Conservation (phyloP, 2,888 invertebrate species). For the Lasius fuliginosus region DNA sequence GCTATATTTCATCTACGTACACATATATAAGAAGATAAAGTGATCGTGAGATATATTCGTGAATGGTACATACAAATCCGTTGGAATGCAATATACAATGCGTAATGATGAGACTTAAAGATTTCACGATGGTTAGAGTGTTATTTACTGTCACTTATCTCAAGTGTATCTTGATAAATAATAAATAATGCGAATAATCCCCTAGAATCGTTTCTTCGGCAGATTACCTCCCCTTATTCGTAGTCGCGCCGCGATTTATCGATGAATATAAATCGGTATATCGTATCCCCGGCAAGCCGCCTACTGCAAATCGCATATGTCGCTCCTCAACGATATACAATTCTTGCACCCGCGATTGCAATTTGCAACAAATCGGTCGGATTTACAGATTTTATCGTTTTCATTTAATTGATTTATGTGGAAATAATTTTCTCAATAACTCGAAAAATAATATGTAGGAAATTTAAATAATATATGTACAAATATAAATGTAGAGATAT, state of each 20-base stretch:
- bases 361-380: background rate
- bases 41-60: background rate
- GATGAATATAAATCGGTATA: constrained; percentile 73
- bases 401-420: background rate
- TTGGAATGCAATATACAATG: constrained; percentile 36
- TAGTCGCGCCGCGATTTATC: constrained; percentile 67
- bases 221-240: constrained; percentile 43
- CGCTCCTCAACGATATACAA: constrained; percentile 13
- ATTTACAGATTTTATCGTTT: background rate
- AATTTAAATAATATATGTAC: background rate
- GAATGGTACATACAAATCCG: constrained; percentile 11
- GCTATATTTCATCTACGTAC: background rate
- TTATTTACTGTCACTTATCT: constrained; percentile 42
- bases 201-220: constrained; percentile 50
- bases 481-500: background rate
- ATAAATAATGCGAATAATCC: constrained; percentile 51
- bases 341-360: constrained; percentile 23
- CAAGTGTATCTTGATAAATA: constrained; percentile 46
- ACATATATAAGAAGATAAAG: background rate
- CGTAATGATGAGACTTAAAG: constrained; percentile 42
- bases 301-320: constrained; percentile 64
- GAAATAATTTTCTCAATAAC: background rate
- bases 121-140: constrained; percentile 18
- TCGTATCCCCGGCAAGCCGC: constrained; percentile 64
- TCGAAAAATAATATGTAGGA: background rate